phyloP scores from a whole-genome alignment of 2,888 invertebrate genomes.

The Alentia gelatinosa region DNA sequence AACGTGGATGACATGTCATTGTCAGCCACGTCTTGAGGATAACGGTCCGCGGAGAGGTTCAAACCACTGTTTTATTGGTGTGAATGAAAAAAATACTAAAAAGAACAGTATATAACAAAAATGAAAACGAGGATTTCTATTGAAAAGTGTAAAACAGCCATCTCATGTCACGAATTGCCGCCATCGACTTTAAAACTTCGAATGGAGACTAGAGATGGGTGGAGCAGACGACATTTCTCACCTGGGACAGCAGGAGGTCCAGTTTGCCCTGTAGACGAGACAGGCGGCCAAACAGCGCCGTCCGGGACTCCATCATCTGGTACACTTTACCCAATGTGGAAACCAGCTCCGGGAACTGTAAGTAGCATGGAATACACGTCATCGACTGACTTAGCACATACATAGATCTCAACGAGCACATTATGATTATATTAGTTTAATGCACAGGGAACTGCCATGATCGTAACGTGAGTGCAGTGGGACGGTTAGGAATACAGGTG shows the following conservation, averaged over 20 bases:
- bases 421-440: no score
- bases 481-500: no score
- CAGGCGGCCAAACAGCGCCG: constrained; percentile 83
- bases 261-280: constrained; percentile 85
- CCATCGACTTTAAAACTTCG: no score
- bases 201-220: no score
- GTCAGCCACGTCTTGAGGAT: no score
- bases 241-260: constrained; percentile 82
- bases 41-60: neutral
- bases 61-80: no score
- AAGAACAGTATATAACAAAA: neutral
- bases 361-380: neutral
- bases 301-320: constrained; percentile 84
- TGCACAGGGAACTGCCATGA: no score
- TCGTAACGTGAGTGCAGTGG: no score
- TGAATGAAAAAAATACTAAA: neutral
- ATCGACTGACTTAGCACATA: neutral
- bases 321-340: constrained; percentile 84
- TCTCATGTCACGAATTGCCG: no score
- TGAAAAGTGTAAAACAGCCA: neutral
- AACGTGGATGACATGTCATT: no score
- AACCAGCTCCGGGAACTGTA: constrained; percentile 83
- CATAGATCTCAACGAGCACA: neutral
- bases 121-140: no score
- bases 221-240: no score